A percentile compares a stretch with the other conserved stretches of the same genome.
These are phyloP conservation scores for Ferrisia virgata DNA, from an alignment of 2,888 invertebrate species.

Conservation along the genomic window DNA sequence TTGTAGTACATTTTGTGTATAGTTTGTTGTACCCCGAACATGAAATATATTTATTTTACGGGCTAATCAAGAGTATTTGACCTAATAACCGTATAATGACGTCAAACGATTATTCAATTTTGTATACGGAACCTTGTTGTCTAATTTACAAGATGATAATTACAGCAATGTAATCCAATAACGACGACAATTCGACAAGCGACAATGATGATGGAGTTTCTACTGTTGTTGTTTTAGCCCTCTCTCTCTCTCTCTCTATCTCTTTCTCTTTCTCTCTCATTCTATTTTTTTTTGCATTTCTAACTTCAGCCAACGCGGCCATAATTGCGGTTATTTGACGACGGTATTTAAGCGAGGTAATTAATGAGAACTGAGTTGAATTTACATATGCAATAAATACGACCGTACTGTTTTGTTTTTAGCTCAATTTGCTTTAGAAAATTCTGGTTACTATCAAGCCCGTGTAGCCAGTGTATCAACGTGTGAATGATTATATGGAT, in stretches of 20 bases:
- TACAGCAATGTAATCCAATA: neutral
- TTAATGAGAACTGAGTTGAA: neutral
- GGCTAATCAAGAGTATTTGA: neutral
- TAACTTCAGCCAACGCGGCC: neutral
- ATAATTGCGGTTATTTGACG: neutral
- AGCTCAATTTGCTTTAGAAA: too few species aligned
- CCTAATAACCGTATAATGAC: neutral
- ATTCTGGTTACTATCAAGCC: too few species aligned
- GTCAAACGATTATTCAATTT: slow-evolving; percentile 28
- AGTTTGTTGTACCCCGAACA: too few species aligned
- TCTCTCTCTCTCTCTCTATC: too few species aligned
- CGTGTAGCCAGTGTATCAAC: too few species aligned
- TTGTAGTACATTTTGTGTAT: neutral
- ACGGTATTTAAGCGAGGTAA: neutral
- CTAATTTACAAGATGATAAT: slow-evolving; percentile 21
- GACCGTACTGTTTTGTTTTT: too few species aligned
- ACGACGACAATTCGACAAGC: neutral
- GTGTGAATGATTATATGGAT: too few species aligned
- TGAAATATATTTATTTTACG: neutral
- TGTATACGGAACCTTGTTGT: neutral
- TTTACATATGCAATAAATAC: too few species aligned
- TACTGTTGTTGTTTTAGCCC: too few species aligned
- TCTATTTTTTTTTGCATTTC: neutral
- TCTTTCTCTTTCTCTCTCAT: too few species aligned
- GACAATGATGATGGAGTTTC: neutral